A percentile compares a stretch with the other conserved stretches of the same genome.
phyloP scores from a whole-genome alignment of 2,113 vertebrate species.

The Oncorhynchus clarkii region DNA sequence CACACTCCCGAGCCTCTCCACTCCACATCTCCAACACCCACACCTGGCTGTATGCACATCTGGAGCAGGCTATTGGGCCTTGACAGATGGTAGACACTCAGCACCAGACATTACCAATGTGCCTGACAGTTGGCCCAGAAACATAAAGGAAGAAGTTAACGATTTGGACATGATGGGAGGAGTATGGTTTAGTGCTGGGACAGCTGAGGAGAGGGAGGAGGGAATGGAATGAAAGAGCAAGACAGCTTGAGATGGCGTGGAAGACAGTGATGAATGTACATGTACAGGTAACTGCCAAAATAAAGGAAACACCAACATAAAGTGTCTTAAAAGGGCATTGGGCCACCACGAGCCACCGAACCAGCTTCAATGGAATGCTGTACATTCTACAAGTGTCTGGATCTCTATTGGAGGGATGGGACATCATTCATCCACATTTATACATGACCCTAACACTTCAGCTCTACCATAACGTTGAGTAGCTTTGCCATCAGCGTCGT shows the following conservation, averaged over 20 bases:
- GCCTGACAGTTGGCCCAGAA: background rate
- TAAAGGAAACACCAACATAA: too few species aligned
- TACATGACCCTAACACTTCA: background rate
- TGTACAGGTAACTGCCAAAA: too few species aligned
- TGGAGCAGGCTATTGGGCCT: background rate
- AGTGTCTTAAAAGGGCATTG: too few species aligned
- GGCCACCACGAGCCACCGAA: too few species aligned
- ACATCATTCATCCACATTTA: background rate
- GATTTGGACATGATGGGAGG: slow-evolving; percentile 17
- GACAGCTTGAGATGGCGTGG: slow-evolving; percentile 1
- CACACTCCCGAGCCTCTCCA: background rate
- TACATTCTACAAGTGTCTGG: too few species aligned
- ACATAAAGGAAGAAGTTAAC: background rate
- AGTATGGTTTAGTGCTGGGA: slow-evolving; percentile 37
- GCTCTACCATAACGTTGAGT: background rate
- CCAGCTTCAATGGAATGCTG: too few species aligned
- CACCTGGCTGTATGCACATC: background rate
- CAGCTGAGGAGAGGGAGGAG: slow-evolving; percentile 21
- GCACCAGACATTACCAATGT: too few species aligned
- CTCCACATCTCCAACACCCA: background rate
- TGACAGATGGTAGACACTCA: background rate
- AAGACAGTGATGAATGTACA: slow-evolving; percentile 10
- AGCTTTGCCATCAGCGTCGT: background rate
- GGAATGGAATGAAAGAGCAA: background rate
- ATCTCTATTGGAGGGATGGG: background rate